Conservation (phyloP, 2,797 vertebrate species). For the Urocyon cinereoargenteus region DNA sequence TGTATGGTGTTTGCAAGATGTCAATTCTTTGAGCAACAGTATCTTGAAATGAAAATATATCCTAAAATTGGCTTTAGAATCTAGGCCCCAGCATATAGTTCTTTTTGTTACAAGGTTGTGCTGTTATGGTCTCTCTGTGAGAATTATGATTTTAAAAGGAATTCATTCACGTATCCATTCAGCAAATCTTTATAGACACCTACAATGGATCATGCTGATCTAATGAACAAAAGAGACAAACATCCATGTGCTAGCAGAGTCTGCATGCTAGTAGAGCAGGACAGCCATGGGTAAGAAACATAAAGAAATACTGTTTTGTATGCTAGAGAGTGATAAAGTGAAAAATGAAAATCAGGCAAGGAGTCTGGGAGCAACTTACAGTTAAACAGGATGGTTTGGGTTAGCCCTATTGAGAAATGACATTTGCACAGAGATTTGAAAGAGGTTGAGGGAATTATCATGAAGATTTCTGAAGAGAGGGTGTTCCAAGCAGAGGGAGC, state of each 20-base stretch:
- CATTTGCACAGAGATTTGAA: background rate
- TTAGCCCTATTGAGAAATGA: background rate
- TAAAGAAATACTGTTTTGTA: background rate
- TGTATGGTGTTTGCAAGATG: background rate
- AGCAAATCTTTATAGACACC: background rate
- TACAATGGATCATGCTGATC: background rate
- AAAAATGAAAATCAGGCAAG: background rate
- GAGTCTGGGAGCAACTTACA: background rate
- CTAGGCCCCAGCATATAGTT: background rate
- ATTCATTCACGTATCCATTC: background rate
- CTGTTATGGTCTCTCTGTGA: background rate
- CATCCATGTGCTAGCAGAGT: fast-evolving
- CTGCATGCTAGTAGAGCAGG: background rate
- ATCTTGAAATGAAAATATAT: constrained; percentile 46
- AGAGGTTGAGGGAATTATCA: background rate
- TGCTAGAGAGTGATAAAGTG: background rate
- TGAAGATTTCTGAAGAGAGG: background rate
- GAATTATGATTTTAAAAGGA: background rate
- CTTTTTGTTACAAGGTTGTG: background rate
- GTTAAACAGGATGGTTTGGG: background rate
- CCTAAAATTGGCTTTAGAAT: background rate
- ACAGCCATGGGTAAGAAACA: background rate
- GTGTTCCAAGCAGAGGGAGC: background rate
- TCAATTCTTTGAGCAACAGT: background rate
- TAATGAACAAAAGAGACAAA: background rate